Evolutionary conservation across 2,113 vertebrate genomes (phyloP), one percentile per base, ranked within the genome.

Genomic region (Bujurquina vittata): DNA sequence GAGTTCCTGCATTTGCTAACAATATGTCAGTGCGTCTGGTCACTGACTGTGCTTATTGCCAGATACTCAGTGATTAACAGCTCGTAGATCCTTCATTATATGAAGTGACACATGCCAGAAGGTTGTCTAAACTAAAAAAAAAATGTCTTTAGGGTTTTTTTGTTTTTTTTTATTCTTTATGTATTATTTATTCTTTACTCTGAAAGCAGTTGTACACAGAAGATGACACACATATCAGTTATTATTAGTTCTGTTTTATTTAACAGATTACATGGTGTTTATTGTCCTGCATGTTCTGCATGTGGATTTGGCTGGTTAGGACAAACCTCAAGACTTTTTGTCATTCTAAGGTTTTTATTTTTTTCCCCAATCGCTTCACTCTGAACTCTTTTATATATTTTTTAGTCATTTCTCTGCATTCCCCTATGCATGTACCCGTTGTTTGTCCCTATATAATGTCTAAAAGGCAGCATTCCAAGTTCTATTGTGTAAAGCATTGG

Each of bases 401-500:
- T 52, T 49, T 33, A 46, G 62, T 22, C 57, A 52, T 57, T 33
- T 79, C 59, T 23, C 31, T 76, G 33, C 87, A 79, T 89, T 74
- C 58, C 57, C 75, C 60, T 77, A 57, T 89, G 84, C 75, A 84
- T 77, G 85, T 40, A 61, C 74, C 63, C 31, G 72, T 74, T 80
- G 14, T 79, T 85, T 84, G 72, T 84, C 72, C 76, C 78, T 17
- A 58, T 86, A 89, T 85, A 89, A 89, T 87, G 89, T 90, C 83
- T 86, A 85, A 92, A 90, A 90, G 85, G 80, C 79, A 80, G 74
- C 77, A 81, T 84, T 88, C 54, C 78, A 40, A 83, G 84, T 88
- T 65, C 55, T 80, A 74, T 87, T 89, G 86, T 90, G 84, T 86
- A 84, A 79, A 76, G 89, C 88, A 90, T 81, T 78, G 81, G 88